Percentiles rank a stretch among this genome's conserved stretches.
Conservation (phyloP, 2,113 vertebrate species). For the Chunga burmeisteri region DNA sequence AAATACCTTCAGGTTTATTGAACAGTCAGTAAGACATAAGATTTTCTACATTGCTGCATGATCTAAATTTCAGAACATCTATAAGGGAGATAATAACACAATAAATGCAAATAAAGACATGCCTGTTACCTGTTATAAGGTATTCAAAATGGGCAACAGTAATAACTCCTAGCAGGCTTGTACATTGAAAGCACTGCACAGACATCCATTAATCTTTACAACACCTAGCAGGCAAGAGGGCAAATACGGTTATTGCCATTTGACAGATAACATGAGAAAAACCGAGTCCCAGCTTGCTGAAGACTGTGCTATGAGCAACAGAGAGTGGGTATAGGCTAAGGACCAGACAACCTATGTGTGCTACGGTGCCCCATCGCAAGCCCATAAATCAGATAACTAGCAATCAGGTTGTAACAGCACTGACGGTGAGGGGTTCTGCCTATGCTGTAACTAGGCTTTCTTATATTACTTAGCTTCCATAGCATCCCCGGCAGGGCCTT, state of each 20-base stretch:
- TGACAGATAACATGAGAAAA: background rate
- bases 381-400: background rate
- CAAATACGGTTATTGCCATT: background rate
- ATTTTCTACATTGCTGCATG: background rate
- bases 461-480: background rate
- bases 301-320: background rate
- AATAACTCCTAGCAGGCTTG: background rate
- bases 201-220: background rate
- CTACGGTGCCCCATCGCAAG: background rate
- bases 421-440: background rate
- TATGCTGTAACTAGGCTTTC: background rate
- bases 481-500: background rate
- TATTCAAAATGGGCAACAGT: background rate
- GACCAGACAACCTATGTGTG: background rate
- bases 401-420: background rate
- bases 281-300: background rate
- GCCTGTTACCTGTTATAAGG: background rate
- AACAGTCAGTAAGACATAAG: background rate
- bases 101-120: background rate
- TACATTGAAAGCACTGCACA: background rate
- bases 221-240: background rate
- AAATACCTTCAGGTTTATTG: background rate
- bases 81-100: background rate
- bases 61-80: background rate
- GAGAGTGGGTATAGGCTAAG: background rate